These are phyloP conservation scores for Eunapius fragilis DNA, from an alignment of 37 sponge, comb jelly and placozoan species.

Conservation along the genomic window DNA sequence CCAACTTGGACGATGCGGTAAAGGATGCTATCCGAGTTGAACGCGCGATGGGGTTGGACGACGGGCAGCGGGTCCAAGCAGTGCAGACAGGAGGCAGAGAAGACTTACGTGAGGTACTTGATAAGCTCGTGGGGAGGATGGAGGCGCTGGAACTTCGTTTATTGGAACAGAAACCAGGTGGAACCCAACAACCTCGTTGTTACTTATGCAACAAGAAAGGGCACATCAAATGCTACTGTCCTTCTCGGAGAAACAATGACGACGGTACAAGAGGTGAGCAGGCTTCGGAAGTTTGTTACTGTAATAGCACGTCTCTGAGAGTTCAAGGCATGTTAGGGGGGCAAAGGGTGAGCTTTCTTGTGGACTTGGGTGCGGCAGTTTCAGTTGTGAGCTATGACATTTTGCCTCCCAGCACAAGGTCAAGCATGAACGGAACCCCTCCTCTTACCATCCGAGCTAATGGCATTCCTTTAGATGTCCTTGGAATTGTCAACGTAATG, in stretches of 20 bases:
- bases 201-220: conserved; percentile 9
- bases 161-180: conserved; percentile 4
- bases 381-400: conserved; percentile 10
- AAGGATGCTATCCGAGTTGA: conserved; percentile 17
- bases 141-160: conserved; percentile 9
- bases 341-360: not conserved
- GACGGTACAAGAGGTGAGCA: too few species aligned
- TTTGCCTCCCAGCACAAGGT: not conserved
- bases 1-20: conserved; percentile 17
- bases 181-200: conserved; percentile 13
- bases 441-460: not conserved
- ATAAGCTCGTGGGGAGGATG: conserved; percentile 5
- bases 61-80: not conserved
- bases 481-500: not conserved
- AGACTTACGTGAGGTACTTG: conserved; percentile 1
- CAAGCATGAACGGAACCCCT: not conserved
- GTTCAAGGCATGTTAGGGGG: conserved; percentile 6
- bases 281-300: not conserved
- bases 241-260: conserved; percentile 3
- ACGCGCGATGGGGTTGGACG: conserved; percentile 14
- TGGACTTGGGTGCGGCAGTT: conserved; percentile 18
- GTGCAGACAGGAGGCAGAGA: not conserved
- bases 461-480: conserved; percentile 17
- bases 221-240: conserved; percentile 15
- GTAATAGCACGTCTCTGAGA: not conserved